Conservation (phyloP, 1,140 invertebrate genomes). For the Nebria ingens region DNA sequence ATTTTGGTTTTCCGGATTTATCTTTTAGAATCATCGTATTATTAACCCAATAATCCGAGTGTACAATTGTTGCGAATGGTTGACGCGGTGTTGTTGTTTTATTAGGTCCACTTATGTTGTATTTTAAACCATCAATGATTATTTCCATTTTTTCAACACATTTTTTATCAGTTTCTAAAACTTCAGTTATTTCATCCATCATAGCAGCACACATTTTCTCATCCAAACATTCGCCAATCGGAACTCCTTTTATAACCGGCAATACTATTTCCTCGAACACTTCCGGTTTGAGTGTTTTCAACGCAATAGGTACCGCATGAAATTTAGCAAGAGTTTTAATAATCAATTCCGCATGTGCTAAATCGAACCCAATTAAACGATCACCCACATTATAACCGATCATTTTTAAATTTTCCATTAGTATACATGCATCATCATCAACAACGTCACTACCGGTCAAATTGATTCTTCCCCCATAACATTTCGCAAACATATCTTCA, state of each 20-base stretch:
- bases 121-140: not conserved
- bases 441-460: slow-evolving; percentile 27
- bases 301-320: slow-evolving; percentile 40
- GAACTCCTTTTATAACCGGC: slow-evolving; percentile 27
- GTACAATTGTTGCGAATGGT: slow-evolving; percentile 41
- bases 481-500: slow-evolving; percentile 35
- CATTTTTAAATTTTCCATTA: slow-evolving; percentile 39
- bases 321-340: slow-evolving; percentile 37
- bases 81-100: slow-evolving; percentile 12
- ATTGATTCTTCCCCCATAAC: slow-evolving; percentile 37
- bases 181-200: not conserved
- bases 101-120: not conserved
- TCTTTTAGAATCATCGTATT: slow-evolving; percentile 41
- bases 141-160: not conserved
- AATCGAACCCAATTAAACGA: slow-evolving; percentile 33
- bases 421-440: slow-evolving; percentile 38
- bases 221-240: not conserved
- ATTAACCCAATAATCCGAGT: slow-evolving; percentile 52
- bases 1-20: slow-evolving; percentile 27
- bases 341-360: slow-evolving; percentile 34
- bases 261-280: slow-evolving; percentile 30
- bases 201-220: slow-evolving; percentile 11
- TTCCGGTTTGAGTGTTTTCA: slow-evolving; percentile 36
- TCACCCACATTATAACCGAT: slow-evolving; percentile 33
- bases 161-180: not conserved